A percentile compares a stretch with the other conserved stretches of the same genome.
Evolutionary conservation across 2,113 vertebrate species (phyloP).

Genomic region (Dunckerocampus dactyliophorus): DNA sequence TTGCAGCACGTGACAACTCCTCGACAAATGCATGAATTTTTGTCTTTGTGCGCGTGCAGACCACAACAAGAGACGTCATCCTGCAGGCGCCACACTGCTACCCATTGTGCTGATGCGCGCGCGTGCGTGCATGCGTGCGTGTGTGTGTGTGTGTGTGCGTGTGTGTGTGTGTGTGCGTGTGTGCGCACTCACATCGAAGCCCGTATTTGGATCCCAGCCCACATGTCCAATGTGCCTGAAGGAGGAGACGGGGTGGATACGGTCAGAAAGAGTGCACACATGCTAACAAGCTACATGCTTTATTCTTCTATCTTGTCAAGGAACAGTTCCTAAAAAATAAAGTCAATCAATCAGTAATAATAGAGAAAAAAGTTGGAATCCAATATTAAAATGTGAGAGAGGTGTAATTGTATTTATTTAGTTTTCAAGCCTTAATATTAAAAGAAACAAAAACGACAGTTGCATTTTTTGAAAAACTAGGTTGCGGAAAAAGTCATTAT

Average conservation of each 20-base stretch:
- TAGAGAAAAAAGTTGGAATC: no score
- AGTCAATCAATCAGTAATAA: no score
- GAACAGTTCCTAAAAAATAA: no score
- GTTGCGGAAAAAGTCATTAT: no score
- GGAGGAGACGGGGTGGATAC: neutral
- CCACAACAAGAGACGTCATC: conserved; percentile 56
- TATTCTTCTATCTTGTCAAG: no score
- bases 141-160: conserved; percentile 18
- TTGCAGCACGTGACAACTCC: no score
- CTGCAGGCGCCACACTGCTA: conserved; percentile 55
- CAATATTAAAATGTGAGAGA: no score
- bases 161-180: conserved; percentile 10
- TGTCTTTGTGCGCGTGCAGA: conserved; percentile 24
- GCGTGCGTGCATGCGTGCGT: conserved; percentile 1
- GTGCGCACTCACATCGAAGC: conserved; percentile 93
- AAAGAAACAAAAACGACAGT: no score
- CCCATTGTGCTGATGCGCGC: conserved; percentile 55
- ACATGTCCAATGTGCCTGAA: conserved; percentile 96
- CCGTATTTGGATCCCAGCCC: conserved; percentile 99
- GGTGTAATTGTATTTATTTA: no score
- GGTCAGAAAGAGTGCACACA: neutral
- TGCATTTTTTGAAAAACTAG: no score
- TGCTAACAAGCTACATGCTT: neutral
- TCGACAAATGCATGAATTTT: no score
- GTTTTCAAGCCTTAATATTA: no score